Evolutionary conservation across 2,797 vertebrate species (phyloP).

Genomic region (Poecilia picta): DNA sequence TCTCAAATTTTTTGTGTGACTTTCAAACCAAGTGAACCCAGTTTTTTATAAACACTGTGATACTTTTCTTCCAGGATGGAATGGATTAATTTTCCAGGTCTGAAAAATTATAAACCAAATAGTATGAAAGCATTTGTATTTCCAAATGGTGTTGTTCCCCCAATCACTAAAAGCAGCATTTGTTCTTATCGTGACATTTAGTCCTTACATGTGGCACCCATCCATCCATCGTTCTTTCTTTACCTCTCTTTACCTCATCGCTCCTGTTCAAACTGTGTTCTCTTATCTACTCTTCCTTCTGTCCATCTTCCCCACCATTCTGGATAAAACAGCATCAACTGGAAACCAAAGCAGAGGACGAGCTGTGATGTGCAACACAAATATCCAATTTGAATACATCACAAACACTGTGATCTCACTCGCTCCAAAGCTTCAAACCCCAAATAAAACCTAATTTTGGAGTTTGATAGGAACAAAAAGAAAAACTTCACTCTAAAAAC

Average conservation of each 20-base stretch:
- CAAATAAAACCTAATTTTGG: conserved; percentile 21
- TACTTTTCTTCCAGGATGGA: not conserved
- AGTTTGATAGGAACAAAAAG: conserved; percentile 21
- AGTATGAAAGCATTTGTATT: not conserved
- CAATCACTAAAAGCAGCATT: not conserved
- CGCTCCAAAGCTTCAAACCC: conserved; percentile 31
- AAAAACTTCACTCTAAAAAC: conserved; percentile 23
- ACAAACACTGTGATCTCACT: conserved; percentile 22
- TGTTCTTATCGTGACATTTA: not conserved
- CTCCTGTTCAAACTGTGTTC: not conserved
- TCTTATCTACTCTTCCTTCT: not conserved
- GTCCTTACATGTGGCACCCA: not conserved
- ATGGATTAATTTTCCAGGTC: not conserved
- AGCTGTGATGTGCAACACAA: conserved; percentile 4
- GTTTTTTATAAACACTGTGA: not conserved
- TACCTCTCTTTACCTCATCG: not conserved
- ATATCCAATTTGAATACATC: conserved; percentile 19
- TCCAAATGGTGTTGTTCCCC: not conserved
- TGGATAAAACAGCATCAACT: not conserved
- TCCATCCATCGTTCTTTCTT: not conserved
- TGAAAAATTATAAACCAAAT: not conserved
- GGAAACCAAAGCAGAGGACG: conserved; percentile 4
- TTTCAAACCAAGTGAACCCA: not conserved
- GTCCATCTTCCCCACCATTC: not conserved
- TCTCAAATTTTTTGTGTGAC: not conserved